Percentiles rank a stretch among this genome's conserved stretches.
These are phyloP conservation scores for Latheticus oryzae DNA, from an alignment of 2,888 invertebrate species.

Conservation along the genomic window DNA sequence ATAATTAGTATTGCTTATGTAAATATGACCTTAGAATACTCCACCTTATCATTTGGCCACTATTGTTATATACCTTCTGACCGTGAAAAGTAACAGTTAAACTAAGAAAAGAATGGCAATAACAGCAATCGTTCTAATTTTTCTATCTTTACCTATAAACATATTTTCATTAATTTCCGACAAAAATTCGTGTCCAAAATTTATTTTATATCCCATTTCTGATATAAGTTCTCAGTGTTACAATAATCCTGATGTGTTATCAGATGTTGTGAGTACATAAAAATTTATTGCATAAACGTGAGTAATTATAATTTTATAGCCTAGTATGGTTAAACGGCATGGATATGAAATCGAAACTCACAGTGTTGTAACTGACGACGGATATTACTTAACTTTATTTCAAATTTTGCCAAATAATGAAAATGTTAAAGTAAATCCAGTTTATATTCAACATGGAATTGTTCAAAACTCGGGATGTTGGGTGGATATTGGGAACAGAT, in stretches of 20 bases:
- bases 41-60: too few species aligned
- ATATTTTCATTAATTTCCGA: not conserved
- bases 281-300: too few species aligned
- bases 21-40: too few species aligned
- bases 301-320: too few species aligned
- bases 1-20: too few species aligned
- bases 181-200: conserved; percentile 14
- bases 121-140: not conserved
- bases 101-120: too few species aligned
- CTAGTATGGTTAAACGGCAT: conserved; percentile 10
- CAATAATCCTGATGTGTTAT: conserved; percentile 23
- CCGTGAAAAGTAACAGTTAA: too few species aligned
- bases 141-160: not conserved
- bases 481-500: conserved; percentile 18
- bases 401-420: conserved; percentile 4
- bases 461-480: conserved; percentile 4
- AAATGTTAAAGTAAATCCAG: not conserved
- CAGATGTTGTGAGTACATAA: conserved; percentile 28
- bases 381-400: conserved; percentile 18
- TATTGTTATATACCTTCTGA: too few species aligned
- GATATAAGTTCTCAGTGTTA: conserved; percentile 6
- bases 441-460: conserved; percentile 28
- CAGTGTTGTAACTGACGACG: conserved; percentile 13
- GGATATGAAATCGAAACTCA: conserved; percentile 8
- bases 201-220: conserved; percentile 3